Conservation (phyloP, 2,113 vertebrate species). For the Cryptotis parvus region DNA sequence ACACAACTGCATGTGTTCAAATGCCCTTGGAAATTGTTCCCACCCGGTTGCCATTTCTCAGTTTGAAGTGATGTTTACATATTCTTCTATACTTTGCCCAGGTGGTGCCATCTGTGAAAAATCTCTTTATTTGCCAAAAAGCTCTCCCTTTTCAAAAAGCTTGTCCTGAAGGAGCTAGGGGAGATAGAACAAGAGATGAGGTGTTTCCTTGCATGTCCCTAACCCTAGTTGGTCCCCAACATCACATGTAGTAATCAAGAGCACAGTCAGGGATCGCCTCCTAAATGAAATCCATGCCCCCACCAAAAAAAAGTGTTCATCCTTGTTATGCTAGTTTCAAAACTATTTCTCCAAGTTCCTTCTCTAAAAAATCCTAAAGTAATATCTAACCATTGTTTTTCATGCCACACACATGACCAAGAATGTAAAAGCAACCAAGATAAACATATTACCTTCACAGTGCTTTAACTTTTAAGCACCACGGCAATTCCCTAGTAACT, state of each 20-base stretch:
- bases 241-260: no score
- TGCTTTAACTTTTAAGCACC: conserved; percentile 4
- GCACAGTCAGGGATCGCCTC: no score
- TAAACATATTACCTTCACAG: neutral
- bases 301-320: no score
- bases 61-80: neutral
- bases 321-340: neutral
- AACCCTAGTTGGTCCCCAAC: no score
- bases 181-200: no score
- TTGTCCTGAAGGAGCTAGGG: no score
- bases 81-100: neutral
- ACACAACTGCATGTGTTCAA: neutral
- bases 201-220: no score
- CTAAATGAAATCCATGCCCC: no score
- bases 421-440: neutral
- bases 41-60: neutral
- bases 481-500: neutral
- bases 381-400: neutral
- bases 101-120: neutral
- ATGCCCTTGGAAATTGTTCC: neutral
- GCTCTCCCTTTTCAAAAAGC: no score
- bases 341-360: neutral
- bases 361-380: neutral
- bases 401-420: neutral
- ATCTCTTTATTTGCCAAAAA: no score